A percentile compares a stretch with the other conserved stretches of the same genome.
Conservation (phyloP, 1,140 invertebrate genomes). For the Bombus pyrosoma region DNA sequence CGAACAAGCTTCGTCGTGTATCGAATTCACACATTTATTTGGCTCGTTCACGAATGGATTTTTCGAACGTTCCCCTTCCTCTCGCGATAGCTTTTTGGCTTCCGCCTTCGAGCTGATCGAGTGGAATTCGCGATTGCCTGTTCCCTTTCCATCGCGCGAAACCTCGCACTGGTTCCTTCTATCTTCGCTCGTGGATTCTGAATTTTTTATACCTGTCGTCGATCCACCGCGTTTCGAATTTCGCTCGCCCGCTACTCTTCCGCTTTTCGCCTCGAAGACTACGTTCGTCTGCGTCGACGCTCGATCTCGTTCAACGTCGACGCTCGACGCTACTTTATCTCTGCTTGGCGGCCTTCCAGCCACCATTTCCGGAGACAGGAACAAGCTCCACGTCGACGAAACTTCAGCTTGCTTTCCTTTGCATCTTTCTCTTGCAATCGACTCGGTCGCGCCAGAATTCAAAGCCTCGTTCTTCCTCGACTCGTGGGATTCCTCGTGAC, state of each 20-base stretch:
- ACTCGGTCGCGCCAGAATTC: neutral
- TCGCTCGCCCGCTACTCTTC: neutral
- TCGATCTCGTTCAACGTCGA: neutral
- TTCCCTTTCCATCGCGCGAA: neutral
- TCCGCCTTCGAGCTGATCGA: neutral
- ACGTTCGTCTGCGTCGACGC: neutral
- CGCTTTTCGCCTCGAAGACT: too few species aligned
- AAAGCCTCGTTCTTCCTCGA: too few species aligned
- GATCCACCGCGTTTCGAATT: neutral
- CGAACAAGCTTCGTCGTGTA: neutral
- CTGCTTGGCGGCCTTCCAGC: neutral
- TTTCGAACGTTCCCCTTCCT: neutral
- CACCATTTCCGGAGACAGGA: neutral
- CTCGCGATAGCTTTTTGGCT: neutral
- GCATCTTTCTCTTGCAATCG: neutral
- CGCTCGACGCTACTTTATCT: neutral
- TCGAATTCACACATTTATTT: neutral
- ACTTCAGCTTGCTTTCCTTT: neutral
- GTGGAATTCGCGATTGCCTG: conserved; percentile 23
- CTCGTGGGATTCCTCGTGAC: neutral
- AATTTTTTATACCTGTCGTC: neutral
- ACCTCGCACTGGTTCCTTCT: neutral
- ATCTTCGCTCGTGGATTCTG: neutral
- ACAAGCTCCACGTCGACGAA: neutral
- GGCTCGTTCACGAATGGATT: neutral